Conservation (phyloP, 2,797 vertebrate genomes). For the Poeciliopsis turneri region DNA sequence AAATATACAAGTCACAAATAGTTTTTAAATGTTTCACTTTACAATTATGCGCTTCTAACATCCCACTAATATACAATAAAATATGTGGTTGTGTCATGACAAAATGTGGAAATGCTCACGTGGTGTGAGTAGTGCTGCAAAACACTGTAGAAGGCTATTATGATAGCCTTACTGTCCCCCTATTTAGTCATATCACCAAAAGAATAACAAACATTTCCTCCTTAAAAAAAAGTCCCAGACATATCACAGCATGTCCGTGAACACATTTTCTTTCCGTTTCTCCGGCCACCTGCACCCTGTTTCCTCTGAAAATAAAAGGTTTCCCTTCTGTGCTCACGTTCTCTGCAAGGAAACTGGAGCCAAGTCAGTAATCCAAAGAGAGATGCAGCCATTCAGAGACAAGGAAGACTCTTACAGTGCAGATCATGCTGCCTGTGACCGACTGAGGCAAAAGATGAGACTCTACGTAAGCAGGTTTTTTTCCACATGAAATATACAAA, state of each 20-base stretch:
- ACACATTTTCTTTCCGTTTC: conserved; percentile 19
- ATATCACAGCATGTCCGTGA: conserved; percentile 2
- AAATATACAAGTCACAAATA: background rate
- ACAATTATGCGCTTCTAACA: background rate
- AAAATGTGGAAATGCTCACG: background rate
- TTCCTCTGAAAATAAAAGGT: conserved; percentile 20
- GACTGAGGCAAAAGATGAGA: background rate
- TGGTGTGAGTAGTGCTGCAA: background rate
- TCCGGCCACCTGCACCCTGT: conserved; percentile 15
- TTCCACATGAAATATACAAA: background rate
- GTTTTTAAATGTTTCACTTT: background rate
- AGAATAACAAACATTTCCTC: conserved; percentile 3
- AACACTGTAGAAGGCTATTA: background rate
- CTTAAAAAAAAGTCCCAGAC: background rate
- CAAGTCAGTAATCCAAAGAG: background rate
- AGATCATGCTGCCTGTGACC: background rate
- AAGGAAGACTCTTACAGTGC: background rate
- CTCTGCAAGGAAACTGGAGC: conserved; percentile 11
- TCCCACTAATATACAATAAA: background rate
- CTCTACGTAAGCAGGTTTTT: background rate
- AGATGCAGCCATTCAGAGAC: conserved; percentile 6
- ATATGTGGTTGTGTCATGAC: background rate
- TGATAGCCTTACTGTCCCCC: background rate
- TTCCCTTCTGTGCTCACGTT: conserved; percentile 7
- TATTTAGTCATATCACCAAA: background rate